Evolutionary conservation across 2,113 vertebrate genomes (phyloP).

Genomic region (Callipepla californica): DNA sequence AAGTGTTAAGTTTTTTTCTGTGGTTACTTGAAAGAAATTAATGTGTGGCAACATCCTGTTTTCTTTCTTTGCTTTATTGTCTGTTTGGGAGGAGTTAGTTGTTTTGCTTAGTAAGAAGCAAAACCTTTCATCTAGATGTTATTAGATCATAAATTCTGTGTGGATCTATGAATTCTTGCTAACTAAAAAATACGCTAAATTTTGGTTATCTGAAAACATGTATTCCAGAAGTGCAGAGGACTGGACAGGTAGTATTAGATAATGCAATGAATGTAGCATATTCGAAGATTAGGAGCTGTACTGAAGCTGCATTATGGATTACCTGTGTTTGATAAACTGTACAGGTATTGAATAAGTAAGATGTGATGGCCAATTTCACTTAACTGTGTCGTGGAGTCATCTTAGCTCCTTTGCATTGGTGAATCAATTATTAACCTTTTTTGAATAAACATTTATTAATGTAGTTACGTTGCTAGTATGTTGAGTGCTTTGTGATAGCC

Average conservation of each 20-base stretch:
- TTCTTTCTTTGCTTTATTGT: conserved; percentile 1
- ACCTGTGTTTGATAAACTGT: background rate
- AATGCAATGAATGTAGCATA: background rate
- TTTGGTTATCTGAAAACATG: background rate
- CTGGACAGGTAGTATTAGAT: background rate
- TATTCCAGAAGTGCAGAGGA: background rate
- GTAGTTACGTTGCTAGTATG: background rate
- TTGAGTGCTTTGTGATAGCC: background rate
- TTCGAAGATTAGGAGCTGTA: background rate
- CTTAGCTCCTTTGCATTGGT: background rate
- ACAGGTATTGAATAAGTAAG: background rate
- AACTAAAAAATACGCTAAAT: background rate
- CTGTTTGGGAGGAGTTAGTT: background rate
- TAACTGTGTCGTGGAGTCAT: accelerated
- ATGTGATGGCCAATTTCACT: background rate
- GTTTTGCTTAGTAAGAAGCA: background rate
- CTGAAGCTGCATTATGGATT: background rate
- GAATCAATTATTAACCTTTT: background rate
- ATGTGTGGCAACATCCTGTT: background rate
- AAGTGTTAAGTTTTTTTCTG: background rate
- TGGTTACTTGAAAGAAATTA: conserved; percentile 19
- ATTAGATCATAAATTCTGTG: background rate
- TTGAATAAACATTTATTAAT: background rate
- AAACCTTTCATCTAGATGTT: background rate
- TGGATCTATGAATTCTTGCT: background rate